Conservation (phyloP, 2,797 vertebrate species). For the Enteromius afrohamiltoni region DNA sequence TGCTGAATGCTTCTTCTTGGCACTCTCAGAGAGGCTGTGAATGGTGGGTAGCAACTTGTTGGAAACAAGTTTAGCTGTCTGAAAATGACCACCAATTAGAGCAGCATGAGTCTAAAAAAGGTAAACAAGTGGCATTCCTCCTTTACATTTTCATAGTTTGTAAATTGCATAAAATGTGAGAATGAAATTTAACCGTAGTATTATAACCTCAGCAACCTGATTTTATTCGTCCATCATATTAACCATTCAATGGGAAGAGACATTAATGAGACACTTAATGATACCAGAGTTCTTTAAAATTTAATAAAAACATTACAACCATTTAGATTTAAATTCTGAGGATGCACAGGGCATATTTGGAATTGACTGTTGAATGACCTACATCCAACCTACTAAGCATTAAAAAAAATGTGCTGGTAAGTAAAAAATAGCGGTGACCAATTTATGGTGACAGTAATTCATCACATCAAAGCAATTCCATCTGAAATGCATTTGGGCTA, state of each 20-base stretch:
- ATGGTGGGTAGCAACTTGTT: not conserved
- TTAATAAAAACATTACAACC: not conserved
- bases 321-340: constrained; percentile 3
- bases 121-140: constrained; percentile 12
- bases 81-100: constrained; percentile 19
- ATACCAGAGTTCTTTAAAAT: constrained; percentile 22
- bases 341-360: not conserved
- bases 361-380: constrained; percentile 35
- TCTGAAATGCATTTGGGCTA: constrained; percentile 44
- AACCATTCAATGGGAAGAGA: constrained; percentile 2
- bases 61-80: constrained; percentile 30
- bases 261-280: constrained; percentile 38
- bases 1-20: constrained; percentile 22
- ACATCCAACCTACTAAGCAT: constrained; percentile 34
- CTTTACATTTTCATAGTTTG: not conserved
- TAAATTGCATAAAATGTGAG: not conserved
- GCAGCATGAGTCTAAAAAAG: constrained; percentile 10
- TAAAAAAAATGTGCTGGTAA: constrained; percentile 25
- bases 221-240: constrained; percentile 38
- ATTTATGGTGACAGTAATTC: constrained; percentile 45
- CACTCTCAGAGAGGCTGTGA: constrained; percentile 26
- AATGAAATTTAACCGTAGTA: not conserved
- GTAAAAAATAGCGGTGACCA: constrained; percentile 40
- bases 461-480: constrained; percentile 47
- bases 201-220: constrained; percentile 6